Base-by-base conservation (phyloP, 2,888 invertebrate genomes). In the Thysanoteuthis rhombus region DNA sequence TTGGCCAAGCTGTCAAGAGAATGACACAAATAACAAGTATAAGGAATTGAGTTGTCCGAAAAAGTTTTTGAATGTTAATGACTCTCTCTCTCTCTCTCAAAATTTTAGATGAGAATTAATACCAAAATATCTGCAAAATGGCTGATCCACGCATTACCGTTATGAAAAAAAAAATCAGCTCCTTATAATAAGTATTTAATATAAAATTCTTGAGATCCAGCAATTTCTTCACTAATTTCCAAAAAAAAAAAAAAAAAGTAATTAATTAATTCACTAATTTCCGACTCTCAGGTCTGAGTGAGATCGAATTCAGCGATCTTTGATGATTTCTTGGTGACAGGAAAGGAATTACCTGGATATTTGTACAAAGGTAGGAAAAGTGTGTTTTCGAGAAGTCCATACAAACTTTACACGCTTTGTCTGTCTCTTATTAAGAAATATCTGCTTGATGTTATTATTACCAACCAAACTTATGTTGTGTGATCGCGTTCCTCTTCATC, bases 211-310 rank as follows among this genome's bases (percentile, higher is more conserved):
- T n/a, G 32, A 91, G 40, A 28, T n/a, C n/a, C n/a, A 40, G 32
- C 22, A 91, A 42, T 42, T 91, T n/a, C 25, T 32, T 42, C n/a
- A 42, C n/a, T 42, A 91, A 91, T 42, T 39, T 39, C 38, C 38
- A 40, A 39, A 42, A 91, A 39, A 91, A 91, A 91, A 91, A 91
- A 91, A 91, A 32, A 91, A 28, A 42, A 19, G n/a, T 40, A 28
- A 45, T 92, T 92, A 45, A 92, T 45, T 42, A 42, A 92, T 92
- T 42, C 92, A 92, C 92, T 92, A 92, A 92, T 92, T 92, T 92
- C 92, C 92, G 92, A 92, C 92, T 92, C 92, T 92, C 92, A 92
- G 92, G 92, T 92, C 92, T 92, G 92, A 92, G 92, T 92, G 92
- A 92, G 92, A 92, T 92, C 40, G 92, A 92, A 92, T 92, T 92